These are phyloP conservation scores for Phalacrocorax pelagicus DNA, from an alignment of 2,113 vertebrate species.

Conservation along the genomic window DNA sequence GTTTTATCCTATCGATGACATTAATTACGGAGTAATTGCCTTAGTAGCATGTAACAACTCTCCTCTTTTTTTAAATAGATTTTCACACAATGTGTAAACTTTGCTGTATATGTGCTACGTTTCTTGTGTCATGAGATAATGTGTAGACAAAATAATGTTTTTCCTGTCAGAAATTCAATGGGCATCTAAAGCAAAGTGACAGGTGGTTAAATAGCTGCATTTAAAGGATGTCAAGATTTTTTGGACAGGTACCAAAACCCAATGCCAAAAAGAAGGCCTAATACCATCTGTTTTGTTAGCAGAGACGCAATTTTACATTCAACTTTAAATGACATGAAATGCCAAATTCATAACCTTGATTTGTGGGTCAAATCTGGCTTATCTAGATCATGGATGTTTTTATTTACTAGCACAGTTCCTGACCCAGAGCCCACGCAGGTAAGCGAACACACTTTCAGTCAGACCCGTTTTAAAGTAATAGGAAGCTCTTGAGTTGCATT, in stretches of 20 bases:
- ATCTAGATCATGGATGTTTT: not conserved
- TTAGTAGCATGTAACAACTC: constrained; percentile 55
- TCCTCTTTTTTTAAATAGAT: constrained; percentile 32
- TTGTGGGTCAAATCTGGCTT: constrained; percentile 16
- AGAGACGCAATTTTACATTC: constrained; percentile 20
- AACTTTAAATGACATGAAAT: not conserved
- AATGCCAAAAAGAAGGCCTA: constrained; percentile 67
- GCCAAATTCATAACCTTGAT: constrained; percentile 15
- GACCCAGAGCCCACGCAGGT: not conserved
- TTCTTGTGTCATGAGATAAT: constrained; percentile 61
- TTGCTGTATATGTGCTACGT: constrained; percentile 25
- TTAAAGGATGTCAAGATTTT: constrained; percentile 72
- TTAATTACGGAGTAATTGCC: constrained; percentile 64
- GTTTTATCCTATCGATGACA: constrained; percentile 55
- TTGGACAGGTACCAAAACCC: constrained; percentile 72
- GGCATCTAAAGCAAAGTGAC: constrained; percentile 68
- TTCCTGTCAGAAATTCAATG: constrained; percentile 73
- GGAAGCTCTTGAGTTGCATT: not conserved
- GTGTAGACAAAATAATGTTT: constrained; percentile 72
- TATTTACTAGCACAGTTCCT: not conserved
- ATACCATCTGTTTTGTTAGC: constrained; percentile 66
- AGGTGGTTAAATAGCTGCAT: constrained; percentile 71
- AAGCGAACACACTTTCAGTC: not conserved
- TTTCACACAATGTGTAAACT: constrained; percentile 69
- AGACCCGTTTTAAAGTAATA: not conserved